phyloP scores from a whole-genome alignment of 2,113 vertebrate species.

The Psephotus haematonotus region DNA sequence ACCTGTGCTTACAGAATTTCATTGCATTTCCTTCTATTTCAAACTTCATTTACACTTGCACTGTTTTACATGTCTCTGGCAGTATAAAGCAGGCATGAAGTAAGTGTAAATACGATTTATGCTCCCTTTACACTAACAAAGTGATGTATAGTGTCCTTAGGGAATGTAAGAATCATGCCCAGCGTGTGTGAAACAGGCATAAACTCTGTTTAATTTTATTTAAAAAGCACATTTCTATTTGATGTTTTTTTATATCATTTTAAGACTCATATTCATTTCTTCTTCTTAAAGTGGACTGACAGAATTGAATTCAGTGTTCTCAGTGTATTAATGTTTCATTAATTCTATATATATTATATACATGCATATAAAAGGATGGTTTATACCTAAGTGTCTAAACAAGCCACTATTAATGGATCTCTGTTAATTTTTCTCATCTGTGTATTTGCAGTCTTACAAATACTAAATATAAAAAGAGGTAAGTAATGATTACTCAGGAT shows the following conservation, averaged over 20 bases:
- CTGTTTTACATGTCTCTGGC: constrained; percentile 24
- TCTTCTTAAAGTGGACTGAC: constrained; percentile 58
- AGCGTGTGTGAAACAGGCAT: constrained; percentile 10
- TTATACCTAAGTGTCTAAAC: background rate
- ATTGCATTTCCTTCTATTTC: constrained; percentile 37
- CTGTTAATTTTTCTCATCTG: background rate
- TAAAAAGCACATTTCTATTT: constrained; percentile 54
- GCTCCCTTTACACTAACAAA: constrained; percentile 54
- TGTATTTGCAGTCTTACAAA: background rate
- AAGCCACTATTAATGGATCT: background rate
- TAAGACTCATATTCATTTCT: constrained; percentile 65
- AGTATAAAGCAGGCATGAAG: constrained; percentile 40
- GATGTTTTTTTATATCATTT: constrained; percentile 44
- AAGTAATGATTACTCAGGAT: background rate
- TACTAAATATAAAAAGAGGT: background rate
- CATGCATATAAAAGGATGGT: background rate
- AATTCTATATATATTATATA: background rate
- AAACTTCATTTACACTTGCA: constrained; percentile 35
- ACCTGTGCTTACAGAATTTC: constrained; percentile 45
- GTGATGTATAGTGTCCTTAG: constrained; percentile 42
- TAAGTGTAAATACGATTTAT: constrained; percentile 67
- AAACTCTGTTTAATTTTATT: constrained; percentile 67
- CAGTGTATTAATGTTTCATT: constrained; percentile 43
- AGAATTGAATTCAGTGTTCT: constrained; percentile 53
- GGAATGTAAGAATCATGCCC: constrained; percentile 35